phyloP scores from a whole-genome alignment of 2,888 invertebrate species.

The Agapetus fuscipes region DNA sequence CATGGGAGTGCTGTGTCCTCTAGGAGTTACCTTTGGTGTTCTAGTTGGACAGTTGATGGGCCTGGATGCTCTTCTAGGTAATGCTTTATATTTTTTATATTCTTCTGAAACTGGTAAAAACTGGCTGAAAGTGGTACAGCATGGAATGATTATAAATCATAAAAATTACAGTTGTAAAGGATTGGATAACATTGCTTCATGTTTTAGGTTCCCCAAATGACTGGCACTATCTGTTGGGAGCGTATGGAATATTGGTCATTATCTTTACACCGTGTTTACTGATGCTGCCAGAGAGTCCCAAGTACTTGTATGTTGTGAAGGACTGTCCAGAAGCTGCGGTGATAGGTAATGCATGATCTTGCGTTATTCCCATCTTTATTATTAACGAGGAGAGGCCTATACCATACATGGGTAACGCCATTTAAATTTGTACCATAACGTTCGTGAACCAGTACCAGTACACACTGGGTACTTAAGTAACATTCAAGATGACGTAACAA shows the following conservation, averaged over 20 bases:
- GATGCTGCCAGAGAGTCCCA: conserved; percentile 82
- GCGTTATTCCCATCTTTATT: no score
- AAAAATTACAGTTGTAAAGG: no score
- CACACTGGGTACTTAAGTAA: background rate
- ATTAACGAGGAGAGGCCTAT: no score
- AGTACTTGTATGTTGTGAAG: conserved; percentile 67
- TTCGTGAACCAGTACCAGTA: conserved; percentile 12
- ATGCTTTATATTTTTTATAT: conserved; percentile 19
- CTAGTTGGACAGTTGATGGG: conserved; percentile 65
- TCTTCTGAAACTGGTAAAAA: background rate
- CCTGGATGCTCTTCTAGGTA: conserved; percentile 53
- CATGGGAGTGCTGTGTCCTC: conserved; percentile 73
- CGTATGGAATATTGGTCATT: conserved; percentile 59
- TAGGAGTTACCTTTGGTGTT: conserved; percentile 72
- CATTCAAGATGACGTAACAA: no score
- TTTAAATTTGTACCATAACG: no score
- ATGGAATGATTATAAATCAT: no score
- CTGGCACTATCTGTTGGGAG: conserved; percentile 73
- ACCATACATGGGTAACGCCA: no score
- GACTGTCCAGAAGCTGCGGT: conserved; percentile 55
- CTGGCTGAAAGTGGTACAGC: conserved; percentile 2
- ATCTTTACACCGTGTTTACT: conserved; percentile 51
- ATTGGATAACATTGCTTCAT: no score
- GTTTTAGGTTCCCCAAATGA: conserved; percentile 51
- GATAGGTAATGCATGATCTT: no score